These are phyloP conservation scores for Mionectes olivaceus DNA, from an alignment of 2,797 vertebrate species.

Conservation along the genomic window DNA sequence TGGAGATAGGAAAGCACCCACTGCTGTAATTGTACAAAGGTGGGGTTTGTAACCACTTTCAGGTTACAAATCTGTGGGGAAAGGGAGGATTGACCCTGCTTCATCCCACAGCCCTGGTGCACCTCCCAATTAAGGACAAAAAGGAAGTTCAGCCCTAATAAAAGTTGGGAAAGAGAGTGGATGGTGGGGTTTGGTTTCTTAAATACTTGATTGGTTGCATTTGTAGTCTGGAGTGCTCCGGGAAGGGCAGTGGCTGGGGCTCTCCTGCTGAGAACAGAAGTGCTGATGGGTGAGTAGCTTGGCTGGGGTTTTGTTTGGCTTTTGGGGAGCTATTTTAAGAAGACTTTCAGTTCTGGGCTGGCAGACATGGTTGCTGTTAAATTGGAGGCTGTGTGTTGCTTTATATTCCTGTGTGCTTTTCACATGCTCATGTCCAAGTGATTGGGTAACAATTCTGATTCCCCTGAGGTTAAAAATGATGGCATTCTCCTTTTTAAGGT, in stretches of 20 bases:
- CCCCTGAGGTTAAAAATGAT: not conserved
- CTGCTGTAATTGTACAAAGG: not conserved
- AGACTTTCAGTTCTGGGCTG: not conserved
- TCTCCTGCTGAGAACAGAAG: accelerated
- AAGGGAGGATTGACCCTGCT: not conserved
- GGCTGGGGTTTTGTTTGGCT: not conserved
- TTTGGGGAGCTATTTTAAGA: not conserved
- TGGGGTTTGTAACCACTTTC: not conserved
- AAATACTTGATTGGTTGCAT: not conserved
- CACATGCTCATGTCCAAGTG: not conserved
- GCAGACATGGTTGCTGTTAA: not conserved
- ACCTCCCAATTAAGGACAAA: not conserved
- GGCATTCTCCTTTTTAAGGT: not conserved
- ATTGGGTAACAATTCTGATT: not conserved
- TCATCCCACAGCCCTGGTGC: not conserved
- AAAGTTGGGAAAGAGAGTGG: not conserved
- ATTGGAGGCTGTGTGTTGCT: not conserved
- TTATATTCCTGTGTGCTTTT: not conserved
- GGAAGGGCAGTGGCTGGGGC: not conserved
- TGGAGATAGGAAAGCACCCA: not conserved
- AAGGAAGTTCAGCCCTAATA: not conserved
- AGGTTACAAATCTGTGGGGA: not conserved
- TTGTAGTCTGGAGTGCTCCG: accelerated
- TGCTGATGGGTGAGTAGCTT: not conserved
- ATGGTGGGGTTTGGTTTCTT: accelerated